Evolutionary conservation across 2,888 invertebrate genomes (phyloP), one percentile per base, ranked within the genome.

Genomic region (Zygothrica quintamaculata): DNA sequence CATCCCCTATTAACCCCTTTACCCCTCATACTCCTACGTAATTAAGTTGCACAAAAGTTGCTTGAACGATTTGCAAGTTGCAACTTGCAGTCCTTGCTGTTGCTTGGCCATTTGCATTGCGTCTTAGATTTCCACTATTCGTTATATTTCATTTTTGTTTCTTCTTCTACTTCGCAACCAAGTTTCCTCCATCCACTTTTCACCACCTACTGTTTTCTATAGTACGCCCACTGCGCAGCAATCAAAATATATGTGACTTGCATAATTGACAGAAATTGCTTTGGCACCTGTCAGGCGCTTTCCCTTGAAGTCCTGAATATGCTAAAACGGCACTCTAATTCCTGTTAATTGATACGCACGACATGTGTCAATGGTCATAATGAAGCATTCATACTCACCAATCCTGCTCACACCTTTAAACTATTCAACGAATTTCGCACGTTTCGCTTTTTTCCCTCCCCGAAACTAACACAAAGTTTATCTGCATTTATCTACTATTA

Each of bases 21-120:
- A 1, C 9, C 15, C 12, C 37, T 43, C 42, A 22, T 47, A n/a
- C 52, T 43, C 16, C 46, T 44, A 22, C 52, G 73, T 76, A 78
- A 86, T 86, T 78, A 86, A 86, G 86, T 71, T 82, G 84, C 64
- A 39, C 58, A 66, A 80, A 77, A 81, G 76, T 80, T 84, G 55
- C 62, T 36, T 55, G 60, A 68, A 64, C 64, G 74, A 77, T 80
- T 75, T 77, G 77, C 77, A 69, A 76, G 56, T 65, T 57, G 64
- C 62, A 65, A 50, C 57, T 51, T 16, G 26, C 61, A 50, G 53
- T 25, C 40, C 39, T 43, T 33, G 12, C 22, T 53, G 46, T 57
- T 7, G 36, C 50, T 51, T 25, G 7, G 34, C 60, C 65, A 58
- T 40, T 40, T 34, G 40, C 56, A 33, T 44, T 40, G 18, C 29